Percentiles rank a stretch among this genome's conserved stretches.
These are phyloP conservation scores for Conomelus anceps DNA, from an alignment of 2,888 invertebrate genomes.

Conservation along the genomic window DNA sequence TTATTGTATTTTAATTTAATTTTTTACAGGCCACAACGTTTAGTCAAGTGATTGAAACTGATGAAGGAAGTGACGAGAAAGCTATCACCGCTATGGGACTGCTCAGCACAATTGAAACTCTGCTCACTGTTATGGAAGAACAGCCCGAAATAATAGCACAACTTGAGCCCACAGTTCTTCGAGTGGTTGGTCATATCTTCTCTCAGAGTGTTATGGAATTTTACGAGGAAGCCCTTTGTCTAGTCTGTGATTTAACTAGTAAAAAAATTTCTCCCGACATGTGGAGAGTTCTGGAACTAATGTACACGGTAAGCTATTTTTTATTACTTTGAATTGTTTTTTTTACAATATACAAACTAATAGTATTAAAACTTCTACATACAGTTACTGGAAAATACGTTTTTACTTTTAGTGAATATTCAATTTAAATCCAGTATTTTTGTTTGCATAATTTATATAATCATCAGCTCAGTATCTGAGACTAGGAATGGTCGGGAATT, in stretches of 20 bases:
- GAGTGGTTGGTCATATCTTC: slow-evolving; percentile 78
- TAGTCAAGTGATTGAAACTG: slow-evolving; percentile 64
- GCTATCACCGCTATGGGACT: slow-evolving; percentile 96
- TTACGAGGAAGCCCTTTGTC: slow-evolving; percentile 91
- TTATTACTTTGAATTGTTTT: no score
- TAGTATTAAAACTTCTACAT: no score
- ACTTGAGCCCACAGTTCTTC: slow-evolving; percentile 85
- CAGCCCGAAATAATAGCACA: slow-evolving; percentile 73
- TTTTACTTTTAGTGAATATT: no score
- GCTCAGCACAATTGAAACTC: slow-evolving; percentile 90
- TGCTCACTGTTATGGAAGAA: slow-evolving; percentile 89
- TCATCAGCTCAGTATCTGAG: no score
- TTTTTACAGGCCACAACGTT: slow-evolving; percentile 62
- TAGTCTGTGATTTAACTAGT: slow-evolving; percentile 85
- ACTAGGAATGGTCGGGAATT: no score
- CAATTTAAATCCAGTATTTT: no score
- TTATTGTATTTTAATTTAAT: background rate
- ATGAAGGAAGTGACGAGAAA: slow-evolving; percentile 87
- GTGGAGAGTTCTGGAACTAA: slow-evolving; percentile 90
- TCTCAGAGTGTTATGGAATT: slow-evolving; percentile 85
- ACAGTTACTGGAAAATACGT: no score
- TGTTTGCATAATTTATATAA: no score
- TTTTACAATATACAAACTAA: no score
- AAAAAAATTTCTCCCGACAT: slow-evolving; percentile 84
- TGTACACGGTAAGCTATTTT: slow-evolving; percentile 58